Evolutionary conservation across 2,888 invertebrate genomes (phyloP), one percentile per base, ranked within the genome.

Genomic region (Eucera pruinosa): DNA sequence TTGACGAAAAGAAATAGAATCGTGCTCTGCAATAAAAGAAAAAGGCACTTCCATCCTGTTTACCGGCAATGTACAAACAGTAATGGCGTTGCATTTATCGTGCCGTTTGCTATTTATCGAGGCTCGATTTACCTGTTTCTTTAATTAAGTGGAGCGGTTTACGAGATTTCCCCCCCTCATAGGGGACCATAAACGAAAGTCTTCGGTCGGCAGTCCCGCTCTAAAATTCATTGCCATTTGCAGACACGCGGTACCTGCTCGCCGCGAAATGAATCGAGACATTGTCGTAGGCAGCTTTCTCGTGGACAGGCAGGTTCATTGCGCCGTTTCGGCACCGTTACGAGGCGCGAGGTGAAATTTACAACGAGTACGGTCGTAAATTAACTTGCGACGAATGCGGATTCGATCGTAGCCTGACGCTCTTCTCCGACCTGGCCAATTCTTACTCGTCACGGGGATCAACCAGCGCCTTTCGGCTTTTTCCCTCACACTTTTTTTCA

Each of bases 311-410:
- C 71, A 66, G 69, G 80, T 83, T 81, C 83, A 69, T 41, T 67
- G 83, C 60, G 76, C 83, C 66, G 69, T 84, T 84, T 84, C 65
- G 84, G 72, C 62, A 78, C 61, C 58, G 65, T 73, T 66, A 61
- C 71, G 58, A 70, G 33, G 45, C 48, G 41, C 55, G 45, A 70
- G 70, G 84, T 84, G 84, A 84, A 84, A 84, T 84, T 84, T 82
- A 66, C 78, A 81, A 36, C 45, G 54, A 60, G 61, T 67, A 48
- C 65, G 47, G 47, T 66, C 76, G 70, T 84, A 84, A 84, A 84
- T 84, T 78, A 72, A 52, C 43, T 71, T 64, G 41, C 78, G 80
- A 66, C 78, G 66, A 80, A 68, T 27, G 68, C 55, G 55, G 64
- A 71, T 71, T 66, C 70, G 73, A 81, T 75, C 48, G 48, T 50